These are phyloP conservation scores for Argynnis bischoffii DNA, from an alignment of 2,888 invertebrate species.

Conservation along the genomic window DNA sequence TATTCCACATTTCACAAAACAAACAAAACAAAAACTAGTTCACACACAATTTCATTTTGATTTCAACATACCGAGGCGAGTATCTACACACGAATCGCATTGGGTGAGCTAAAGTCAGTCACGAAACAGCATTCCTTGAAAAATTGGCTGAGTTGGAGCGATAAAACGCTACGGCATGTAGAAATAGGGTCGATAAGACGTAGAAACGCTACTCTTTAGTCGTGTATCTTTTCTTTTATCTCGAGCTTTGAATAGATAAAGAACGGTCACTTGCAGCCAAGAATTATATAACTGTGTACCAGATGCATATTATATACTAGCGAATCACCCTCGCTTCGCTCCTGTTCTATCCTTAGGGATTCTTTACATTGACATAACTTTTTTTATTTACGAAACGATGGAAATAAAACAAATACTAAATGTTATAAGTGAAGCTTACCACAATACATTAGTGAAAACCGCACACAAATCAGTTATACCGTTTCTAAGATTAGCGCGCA, in stretches of 20 bases:
- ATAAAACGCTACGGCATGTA: neutral
- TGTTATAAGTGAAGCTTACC: no score
- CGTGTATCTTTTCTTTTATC: constrained; percentile 19
- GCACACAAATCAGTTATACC: no score
- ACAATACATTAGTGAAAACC: no score
- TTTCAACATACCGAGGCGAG: neutral
- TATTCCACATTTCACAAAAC: neutral
- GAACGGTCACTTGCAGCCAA: constrained; percentile 16
- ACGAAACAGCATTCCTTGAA: neutral
- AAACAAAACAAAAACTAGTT: neutral
- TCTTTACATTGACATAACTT: no score
- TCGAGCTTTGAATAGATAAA: constrained; percentile 19
- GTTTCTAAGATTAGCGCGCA: no score
- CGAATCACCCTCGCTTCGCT: no score
- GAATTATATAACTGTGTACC: constrained; percentile 5
- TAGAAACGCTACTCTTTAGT: neutral
- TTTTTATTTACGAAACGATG: no score
- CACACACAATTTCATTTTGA: neutral
- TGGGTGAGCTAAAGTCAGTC: neutral
- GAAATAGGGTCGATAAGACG: constrained; percentile 8
- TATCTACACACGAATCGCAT: no score
- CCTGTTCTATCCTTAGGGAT: no score
- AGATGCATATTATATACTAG: no score
- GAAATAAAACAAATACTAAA: no score
- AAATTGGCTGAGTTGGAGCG: neutral